Conservation (phyloP, 2,797 vertebrate species). For the Champsocephalus gunnari region DNA sequence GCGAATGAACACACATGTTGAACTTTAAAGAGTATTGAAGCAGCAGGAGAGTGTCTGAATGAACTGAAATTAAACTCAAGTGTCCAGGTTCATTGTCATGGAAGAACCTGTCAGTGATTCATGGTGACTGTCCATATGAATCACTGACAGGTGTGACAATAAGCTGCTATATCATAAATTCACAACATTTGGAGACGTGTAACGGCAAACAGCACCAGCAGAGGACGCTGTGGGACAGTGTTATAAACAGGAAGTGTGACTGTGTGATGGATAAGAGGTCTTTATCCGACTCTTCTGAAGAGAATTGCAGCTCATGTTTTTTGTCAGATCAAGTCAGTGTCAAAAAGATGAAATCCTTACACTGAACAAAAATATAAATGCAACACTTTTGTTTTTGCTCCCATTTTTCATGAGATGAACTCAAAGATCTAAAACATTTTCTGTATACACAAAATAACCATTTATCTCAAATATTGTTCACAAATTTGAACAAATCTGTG, state of each 20-base stretch:
- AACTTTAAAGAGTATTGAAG: neutral
- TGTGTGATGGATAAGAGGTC: neutral
- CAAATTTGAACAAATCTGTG: too few relatives aligned
- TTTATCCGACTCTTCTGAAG: neutral
- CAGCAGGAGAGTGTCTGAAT: neutral
- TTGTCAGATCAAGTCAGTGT: too few relatives aligned
- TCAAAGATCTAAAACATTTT: too few relatives aligned
- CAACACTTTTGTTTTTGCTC: too few relatives aligned
- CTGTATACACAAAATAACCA: too few relatives aligned
- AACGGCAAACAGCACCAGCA: neutral
- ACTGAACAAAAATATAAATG: too few relatives aligned
- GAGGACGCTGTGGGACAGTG: conserved; percentile 8
- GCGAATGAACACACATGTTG: neutral
- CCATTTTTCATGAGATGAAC: too few relatives aligned
- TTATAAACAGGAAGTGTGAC: neutral
- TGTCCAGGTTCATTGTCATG: neutral
- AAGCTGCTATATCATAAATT: neutral
- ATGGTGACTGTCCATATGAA: neutral
- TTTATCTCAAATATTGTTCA: too few relatives aligned
- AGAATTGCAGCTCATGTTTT: too few relatives aligned
- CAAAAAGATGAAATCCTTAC: too few relatives aligned
- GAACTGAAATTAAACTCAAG: neutral
- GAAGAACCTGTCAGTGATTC: neutral
- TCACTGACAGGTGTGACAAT: too few relatives aligned
- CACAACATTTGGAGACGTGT: neutral